Conservation (phyloP, 2,888 invertebrate species). For the Microdon myrmicae region DNA sequence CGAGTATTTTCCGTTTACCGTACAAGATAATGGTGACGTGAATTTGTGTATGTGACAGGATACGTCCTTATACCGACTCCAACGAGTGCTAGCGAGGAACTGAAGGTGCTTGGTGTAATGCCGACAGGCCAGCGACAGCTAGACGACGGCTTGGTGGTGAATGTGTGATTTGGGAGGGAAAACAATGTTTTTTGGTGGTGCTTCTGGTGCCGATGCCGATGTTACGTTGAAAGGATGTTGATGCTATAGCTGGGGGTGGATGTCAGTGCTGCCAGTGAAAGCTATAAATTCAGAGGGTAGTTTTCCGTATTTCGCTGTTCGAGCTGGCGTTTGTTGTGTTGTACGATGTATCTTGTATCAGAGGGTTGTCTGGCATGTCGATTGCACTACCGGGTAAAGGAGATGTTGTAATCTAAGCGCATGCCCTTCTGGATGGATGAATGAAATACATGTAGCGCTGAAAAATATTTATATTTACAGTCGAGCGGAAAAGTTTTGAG, state of each 20-base stretch:
- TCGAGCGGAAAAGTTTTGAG: conserved; percentile 22
- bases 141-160: conserved; percentile 40
- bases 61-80: conserved; percentile 33
- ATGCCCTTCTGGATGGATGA: conserved; percentile 52
- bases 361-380: conserved; percentile 37
- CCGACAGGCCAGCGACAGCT: conserved; percentile 26
- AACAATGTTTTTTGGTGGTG: conserved; percentile 43
- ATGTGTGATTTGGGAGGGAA: conserved; percentile 44
- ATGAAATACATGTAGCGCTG: conserved; percentile 34
- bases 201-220: conserved; percentile 17
- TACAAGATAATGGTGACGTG: too few species aligned
- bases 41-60: conserved; percentile 8
- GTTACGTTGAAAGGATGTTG: conserved; percentile 17
- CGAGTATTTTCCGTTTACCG: conserved; percentile 19
- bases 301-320: conserved; percentile 29
- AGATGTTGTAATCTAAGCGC: conserved; percentile 46
- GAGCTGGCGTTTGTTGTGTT: conserved; percentile 24
- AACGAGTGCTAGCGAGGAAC: conserved; percentile 43
- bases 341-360: conserved; percentile 11
- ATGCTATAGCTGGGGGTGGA: conserved; percentile 43
- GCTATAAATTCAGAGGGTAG: conserved; percentile 50
- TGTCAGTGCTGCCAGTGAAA: conserved; percentile 38
- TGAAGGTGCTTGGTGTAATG: conserved; percentile 31
- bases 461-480: conserved; percentile 34
- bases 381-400: conserved; percentile 39